Evolutionary conservation across 2,888 invertebrate species (phyloP), one percentile per base, ranked within the genome.

Genomic region (Melangyna quadrimaculata): DNA sequence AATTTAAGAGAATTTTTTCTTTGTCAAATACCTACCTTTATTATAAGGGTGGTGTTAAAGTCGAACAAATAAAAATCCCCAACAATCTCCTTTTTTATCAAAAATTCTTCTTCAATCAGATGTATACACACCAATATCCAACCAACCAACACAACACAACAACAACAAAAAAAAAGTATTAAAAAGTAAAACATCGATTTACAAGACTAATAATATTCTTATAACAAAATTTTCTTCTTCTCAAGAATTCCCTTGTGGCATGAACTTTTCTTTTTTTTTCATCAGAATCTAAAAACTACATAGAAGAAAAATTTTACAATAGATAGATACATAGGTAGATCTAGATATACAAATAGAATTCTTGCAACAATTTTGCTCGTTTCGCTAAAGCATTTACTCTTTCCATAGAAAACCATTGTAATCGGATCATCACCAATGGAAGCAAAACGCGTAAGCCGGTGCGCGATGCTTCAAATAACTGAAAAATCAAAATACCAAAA

Each of bases 401-500:
- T 59, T 35, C 35, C 67, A 57, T 6, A 59, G n/a, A 59, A 77
- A 69, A 78, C 55, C 69, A 78, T 81, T 57, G 78, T 86, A 86
- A 86, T 86, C 86, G 81, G 78, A 86, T 86, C 81, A 81, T 35
- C 77, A 43, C 86, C 81, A 86, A 86, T 86, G 86, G 81, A 69
- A 59, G 72, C 8, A 79, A 70, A 79, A 70, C 69, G 72, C 75
- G 80, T 80, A 61, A 86, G 71, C 61, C 51, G 37, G 45, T 51
- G 65, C 55, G 63, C 40, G 48, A 14, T 40, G 29, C 55, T 74
- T 32, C 61, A 78, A 45, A 65, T 65, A n/a, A 45, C 43, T 17
- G 17, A 43, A 63, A 63, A 63, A 63, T 61, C 24, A 65, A 45
- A 65, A 45, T 65, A 32, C 45, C 65, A 65, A 65, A 7, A 40